Conservation (phyloP, 1,140 invertebrate genomes). For the Oryctes rhinoceros region DNA sequence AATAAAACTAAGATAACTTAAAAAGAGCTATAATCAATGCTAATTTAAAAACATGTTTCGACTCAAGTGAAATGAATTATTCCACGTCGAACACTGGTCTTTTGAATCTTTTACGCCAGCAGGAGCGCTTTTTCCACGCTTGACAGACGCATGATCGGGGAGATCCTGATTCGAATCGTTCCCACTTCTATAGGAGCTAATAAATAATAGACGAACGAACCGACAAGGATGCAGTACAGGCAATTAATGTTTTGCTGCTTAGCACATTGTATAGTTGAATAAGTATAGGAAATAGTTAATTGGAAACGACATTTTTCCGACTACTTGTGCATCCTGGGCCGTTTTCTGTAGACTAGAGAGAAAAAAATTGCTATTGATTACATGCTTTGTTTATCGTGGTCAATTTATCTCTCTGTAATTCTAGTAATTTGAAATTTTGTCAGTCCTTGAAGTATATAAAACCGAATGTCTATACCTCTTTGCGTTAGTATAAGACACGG, state of each 20-base stretch:
- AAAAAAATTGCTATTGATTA: constrained; percentile 2
- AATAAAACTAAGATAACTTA: too few relatives aligned
- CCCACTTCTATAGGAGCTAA: neutral
- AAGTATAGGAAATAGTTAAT: constrained; percentile 24
- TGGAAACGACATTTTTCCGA: constrained; percentile 5
- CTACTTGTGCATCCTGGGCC: constrained; percentile 5
- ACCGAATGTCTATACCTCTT: neutral
- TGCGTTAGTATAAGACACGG: neutral
- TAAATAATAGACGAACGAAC: constrained; percentile 20
- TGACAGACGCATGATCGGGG: neutral
- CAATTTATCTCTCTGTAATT: neutral
- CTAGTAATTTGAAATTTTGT: constrained; percentile 4
- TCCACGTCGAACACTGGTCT: too few relatives aligned
- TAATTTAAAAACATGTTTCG: too few relatives aligned
- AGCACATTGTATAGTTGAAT: neutral
- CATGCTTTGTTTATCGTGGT: neutral
- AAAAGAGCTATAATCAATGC: too few relatives aligned
- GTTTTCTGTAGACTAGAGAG: neutral
- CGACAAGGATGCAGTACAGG: neutral
- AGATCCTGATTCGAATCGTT: constrained; percentile 1
- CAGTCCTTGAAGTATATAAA: neutral
- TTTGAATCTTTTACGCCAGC: neutral
- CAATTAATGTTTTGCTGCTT: constrained; percentile 11
- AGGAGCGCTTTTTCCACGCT: neutral
- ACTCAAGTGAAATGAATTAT: too few relatives aligned